phyloP scores from a whole-genome alignment of 2,888 invertebrate genomes.

The Cenopis cana region DNA sequence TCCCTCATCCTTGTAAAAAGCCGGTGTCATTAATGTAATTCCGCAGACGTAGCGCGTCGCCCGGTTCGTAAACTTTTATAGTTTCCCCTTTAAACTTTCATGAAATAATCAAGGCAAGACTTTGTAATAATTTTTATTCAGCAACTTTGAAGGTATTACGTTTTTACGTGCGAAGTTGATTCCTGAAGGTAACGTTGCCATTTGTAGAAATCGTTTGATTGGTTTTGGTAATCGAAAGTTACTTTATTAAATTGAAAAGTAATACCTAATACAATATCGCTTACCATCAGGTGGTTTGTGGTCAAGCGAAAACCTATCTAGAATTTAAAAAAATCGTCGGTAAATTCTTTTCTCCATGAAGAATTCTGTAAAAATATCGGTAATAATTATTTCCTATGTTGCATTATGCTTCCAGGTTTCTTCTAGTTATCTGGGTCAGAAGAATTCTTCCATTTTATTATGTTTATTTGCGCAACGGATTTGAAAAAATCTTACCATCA shows the following conservation, averaged over 20 bases:
- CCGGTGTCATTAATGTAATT: slow-evolving; percentile 66
- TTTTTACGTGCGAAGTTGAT: slow-evolving; percentile 50
- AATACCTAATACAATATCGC: too few relatives aligned
- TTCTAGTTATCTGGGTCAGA: background rate
- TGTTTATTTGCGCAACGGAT: background rate
- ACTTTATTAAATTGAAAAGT: too few relatives aligned
- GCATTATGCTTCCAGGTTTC: background rate
- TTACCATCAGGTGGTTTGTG: too few relatives aligned
- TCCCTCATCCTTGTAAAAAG: slow-evolving; percentile 44
- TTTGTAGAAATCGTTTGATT: slow-evolving; percentile 21
- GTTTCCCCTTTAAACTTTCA: slow-evolving; percentile 72
- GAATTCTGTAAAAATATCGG: background rate
- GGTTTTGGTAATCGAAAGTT: slow-evolving; percentile 45
- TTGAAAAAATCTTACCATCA: background rate
- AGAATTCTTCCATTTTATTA: background rate
- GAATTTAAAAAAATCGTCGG: too few relatives aligned
- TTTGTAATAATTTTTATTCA: slow-evolving; percentile 72
- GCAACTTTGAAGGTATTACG: slow-evolving; percentile 60
- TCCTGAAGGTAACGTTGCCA: slow-evolving; percentile 40
- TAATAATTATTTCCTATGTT: background rate
- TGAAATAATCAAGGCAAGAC: slow-evolving; percentile 70
- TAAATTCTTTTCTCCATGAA: background rate
- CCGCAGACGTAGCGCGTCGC: slow-evolving; percentile 58
- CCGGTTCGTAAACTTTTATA: slow-evolving; percentile 71
- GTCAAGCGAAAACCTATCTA: too few relatives aligned